These are phyloP conservation scores for Megaceryle alcyon DNA, from an alignment of 2,797 vertebrate species.

Conservation along the genomic window DNA sequence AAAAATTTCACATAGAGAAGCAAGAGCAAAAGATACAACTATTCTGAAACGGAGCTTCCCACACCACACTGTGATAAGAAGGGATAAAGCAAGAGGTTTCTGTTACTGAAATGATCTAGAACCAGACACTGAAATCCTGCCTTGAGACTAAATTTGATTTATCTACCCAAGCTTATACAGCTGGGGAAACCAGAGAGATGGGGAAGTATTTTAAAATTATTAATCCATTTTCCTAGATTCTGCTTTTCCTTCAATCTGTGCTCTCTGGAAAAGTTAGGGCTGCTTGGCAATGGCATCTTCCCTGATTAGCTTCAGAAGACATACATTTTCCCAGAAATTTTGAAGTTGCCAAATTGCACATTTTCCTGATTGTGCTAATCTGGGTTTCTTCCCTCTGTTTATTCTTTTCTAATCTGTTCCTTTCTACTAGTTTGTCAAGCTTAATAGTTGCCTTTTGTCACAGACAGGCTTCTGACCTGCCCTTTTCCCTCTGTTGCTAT, in stretches of 20 bases:
- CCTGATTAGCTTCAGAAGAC: not conserved
- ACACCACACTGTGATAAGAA: not conserved
- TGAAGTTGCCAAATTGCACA: not conserved
- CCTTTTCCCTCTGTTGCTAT: not conserved
- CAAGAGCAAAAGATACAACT: not conserved
- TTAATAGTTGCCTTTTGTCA: not conserved
- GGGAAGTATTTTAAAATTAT: not conserved
- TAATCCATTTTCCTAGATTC: not conserved
- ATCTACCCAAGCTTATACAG: not conserved
- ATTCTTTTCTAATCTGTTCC: not conserved
- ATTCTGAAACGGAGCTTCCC: not conserved
- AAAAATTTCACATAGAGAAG: not conserved
- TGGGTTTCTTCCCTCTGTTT: rapidly evolving
- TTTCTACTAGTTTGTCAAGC: not conserved
- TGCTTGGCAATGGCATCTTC: not conserved
- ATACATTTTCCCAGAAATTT: not conserved
- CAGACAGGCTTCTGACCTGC: not conserved
- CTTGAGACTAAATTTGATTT: not conserved
- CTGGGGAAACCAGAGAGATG: not conserved
- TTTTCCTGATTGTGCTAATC: not conserved
- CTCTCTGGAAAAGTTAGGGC: not conserved
- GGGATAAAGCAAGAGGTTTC: not conserved
- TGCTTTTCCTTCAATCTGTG: not conserved
- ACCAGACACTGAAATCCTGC: not conserved
- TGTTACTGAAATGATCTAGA: not conserved